Percentiles rank a stretch among this genome's conserved stretches.
Evolutionary conservation across 1,140 invertebrate species (phyloP).

Genomic region (Polyergus mexicanus): DNA sequence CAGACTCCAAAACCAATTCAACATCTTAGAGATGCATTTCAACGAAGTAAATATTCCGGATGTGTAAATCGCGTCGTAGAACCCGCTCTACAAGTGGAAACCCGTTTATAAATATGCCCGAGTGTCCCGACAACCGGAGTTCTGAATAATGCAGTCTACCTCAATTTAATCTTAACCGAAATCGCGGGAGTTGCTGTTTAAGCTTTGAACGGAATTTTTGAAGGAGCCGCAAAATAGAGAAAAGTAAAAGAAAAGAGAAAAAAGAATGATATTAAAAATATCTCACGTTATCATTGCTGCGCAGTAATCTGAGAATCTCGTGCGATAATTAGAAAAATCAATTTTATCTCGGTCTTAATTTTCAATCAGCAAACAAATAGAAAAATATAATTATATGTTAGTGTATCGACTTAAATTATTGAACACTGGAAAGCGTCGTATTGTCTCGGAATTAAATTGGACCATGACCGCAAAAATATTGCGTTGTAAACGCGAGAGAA

Average conservation of each 20-base stretch:
- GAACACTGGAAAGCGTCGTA: neutral
- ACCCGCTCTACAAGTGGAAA: slow-evolving; percentile 3
- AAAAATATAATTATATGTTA: neutral
- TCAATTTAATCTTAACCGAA: slow-evolving; percentile 68
- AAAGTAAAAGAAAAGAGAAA: neutral
- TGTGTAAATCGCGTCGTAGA: slow-evolving; percentile 34
- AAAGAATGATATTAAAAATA: slow-evolving; percentile 8
- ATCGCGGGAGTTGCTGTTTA: slow-evolving; percentile 68
- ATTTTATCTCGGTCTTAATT: no score
- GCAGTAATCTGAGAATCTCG: neutral
- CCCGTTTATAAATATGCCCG: slow-evolving; percentile 52
- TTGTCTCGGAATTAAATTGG: neutral
- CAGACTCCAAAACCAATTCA: slow-evolving; percentile 7
- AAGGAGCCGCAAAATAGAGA: neutral
- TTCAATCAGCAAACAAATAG: neutral
- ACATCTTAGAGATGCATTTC: slow-evolving; percentile 35
- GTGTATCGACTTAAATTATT: neutral
- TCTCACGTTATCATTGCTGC: neutral
- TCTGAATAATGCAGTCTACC: slow-evolving; percentile 75
- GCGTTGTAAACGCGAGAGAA: neutral
- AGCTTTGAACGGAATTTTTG: slow-evolving; percentile 63
- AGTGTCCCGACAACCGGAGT: slow-evolving; percentile 46
- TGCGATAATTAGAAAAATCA: neutral
- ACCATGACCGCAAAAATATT: neutral
- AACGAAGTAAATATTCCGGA: slow-evolving; percentile 37